Evolutionary conservation across 2,113 vertebrate species (phyloP).

Genomic region (Uria lomvia): DNA sequence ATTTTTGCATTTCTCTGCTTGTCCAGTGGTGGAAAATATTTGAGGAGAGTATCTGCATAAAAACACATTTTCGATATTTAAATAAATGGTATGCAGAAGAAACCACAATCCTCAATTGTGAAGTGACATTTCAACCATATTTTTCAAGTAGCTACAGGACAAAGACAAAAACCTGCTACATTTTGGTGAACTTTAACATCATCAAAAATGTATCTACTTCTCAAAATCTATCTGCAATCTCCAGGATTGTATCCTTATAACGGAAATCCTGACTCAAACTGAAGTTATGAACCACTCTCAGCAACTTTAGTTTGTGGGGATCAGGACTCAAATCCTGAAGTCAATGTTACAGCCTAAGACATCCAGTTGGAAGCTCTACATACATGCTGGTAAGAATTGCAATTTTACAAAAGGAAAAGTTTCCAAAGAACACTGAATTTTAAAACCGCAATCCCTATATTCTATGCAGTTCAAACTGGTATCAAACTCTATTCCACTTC

Average conservation of each 20-base stretch:
- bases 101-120: neutral
- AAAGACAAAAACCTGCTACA: neutral
- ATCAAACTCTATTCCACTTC: neutral
- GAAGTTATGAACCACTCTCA: neutral
- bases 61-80: neutral
- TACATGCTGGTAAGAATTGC: rapidly evolving
- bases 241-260: neutral
- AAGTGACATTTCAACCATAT: neutral
- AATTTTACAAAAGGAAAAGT: neutral
- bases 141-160: neutral
- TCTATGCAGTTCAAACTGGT: neutral
- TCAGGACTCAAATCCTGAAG: neutral
- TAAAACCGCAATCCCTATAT: neutral
- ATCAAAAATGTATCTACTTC: neutral
- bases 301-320: neutral
- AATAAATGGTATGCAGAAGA: neutral
- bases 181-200: neutral
- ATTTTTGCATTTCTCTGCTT: conserved; percentile 82
- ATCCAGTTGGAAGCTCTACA: neutral
- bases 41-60: conserved; percentile 77
- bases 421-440: neutral
- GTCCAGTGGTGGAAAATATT: conserved; percentile 70
- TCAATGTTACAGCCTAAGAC: neutral
- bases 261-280: neutral
- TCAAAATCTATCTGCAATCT: neutral